Base-by-base conservation (phyloP, 2,888 invertebrate species). In the Rotaria magnacalcarata region DNA sequence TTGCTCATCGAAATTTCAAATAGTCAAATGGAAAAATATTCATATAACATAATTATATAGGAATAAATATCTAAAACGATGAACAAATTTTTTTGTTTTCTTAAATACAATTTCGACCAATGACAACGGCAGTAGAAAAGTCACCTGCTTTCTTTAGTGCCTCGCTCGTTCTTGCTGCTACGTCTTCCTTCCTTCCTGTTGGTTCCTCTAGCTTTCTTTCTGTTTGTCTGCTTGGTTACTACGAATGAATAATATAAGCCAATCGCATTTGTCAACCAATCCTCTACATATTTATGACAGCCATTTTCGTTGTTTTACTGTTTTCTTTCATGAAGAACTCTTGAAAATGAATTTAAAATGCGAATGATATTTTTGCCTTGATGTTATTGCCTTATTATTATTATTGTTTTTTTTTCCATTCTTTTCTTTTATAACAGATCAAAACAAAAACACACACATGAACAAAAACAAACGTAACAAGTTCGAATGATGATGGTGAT, bases 391-490 rank as follows among this genome's bases (percentile, higher is more conserved):
- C 34, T 67, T 4, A 24, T 56, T 56, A 24, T 56, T 60, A 8
- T 67, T 67, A 11, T 67, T 34, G 0, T 16, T 16, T 67, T 67
- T 67, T 19, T 67, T 67, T 67, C 11, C 19, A 1, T 67, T 56
- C 24, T 24, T 67, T 67, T 67, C 19, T 67, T 67, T 67, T 67
- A 67, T 67, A 67, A 67, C 67, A 67, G 67, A 67, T 67, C 67
- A 67, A 67, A 34, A 67, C 67, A 67, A 67, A 34, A 67, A 67
- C 67, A 67, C 67, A 67, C 34, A 67, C 67, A 67, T 67, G 34
- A 67, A 67, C 67, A 67, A 67, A 67, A 67, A 67, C 67, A 67
- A 67, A 67, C 67, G 67, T 67, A 67, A 67, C 67, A 34, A 34
- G 67, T 67, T 34, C 67, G 67, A 67, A 34, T 67, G 67, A 67